A percentile compares a stretch with the other conserved stretches of the same genome.
Evolutionary conservation across 2,113 vertebrate species (phyloP).

Genomic region (Monarcha castaneiventris): DNA sequence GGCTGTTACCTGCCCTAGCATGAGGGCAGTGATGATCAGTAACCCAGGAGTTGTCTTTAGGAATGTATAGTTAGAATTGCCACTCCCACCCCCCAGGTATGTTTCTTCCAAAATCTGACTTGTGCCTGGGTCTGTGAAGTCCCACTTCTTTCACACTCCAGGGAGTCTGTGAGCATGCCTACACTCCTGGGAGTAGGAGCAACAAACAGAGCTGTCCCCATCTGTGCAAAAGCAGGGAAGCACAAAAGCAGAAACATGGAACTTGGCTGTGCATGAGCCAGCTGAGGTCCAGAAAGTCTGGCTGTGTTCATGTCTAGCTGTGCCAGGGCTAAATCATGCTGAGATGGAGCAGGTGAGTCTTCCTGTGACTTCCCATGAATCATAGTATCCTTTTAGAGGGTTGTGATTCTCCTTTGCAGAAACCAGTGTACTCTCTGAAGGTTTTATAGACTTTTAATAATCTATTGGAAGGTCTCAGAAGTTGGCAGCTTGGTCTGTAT

Average conservation of each 20-base stretch:
- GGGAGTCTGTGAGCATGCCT: background rate
- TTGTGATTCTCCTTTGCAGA: background rate
- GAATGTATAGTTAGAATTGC: background rate
- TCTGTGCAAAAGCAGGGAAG: slow-evolving; percentile 6
- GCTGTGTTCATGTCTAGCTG: background rate
- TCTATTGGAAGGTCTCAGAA: background rate
- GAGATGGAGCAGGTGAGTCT: background rate
- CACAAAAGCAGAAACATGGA: background rate
- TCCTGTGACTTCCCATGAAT: background rate
- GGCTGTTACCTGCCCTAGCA: background rate
- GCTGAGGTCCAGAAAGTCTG: background rate
- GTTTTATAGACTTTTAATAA: background rate
- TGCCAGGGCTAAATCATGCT: background rate
- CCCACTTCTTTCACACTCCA: background rate
- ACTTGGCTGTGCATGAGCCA: background rate
- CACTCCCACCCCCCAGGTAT: background rate
- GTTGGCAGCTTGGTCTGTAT: background rate
- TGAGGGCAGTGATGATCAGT: background rate
- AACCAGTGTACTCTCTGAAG: background rate
- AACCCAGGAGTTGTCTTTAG: background rate
- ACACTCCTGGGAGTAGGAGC: background rate
- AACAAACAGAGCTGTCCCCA: slow-evolving; percentile 1
- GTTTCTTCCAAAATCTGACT: background rate
- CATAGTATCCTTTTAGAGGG: background rate
- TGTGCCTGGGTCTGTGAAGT: background rate